phyloP scores from a whole-genome alignment of 2,797 vertebrate genomes.

The Carduelis carduelis region DNA sequence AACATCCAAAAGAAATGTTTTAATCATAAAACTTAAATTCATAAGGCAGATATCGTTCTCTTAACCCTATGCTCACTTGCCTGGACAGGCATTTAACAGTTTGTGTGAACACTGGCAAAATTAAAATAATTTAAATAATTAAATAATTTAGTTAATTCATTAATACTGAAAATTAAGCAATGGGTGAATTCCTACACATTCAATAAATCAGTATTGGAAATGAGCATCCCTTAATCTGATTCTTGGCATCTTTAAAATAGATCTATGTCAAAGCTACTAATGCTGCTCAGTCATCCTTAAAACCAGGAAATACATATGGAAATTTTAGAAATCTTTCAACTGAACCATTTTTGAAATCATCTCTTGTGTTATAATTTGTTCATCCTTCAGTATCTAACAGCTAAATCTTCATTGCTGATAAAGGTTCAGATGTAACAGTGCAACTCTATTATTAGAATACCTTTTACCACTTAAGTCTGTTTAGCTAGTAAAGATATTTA shows the following conservation, averaged over 20 bases:
- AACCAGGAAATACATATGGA: background rate
- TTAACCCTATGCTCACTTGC: background rate
- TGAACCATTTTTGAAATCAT: background rate
- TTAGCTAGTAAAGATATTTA: background rate
- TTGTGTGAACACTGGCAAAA: background rate
- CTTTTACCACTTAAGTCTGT: background rate
- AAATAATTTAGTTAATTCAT: background rate
- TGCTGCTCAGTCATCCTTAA: background rate
- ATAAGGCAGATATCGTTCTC: background rate
- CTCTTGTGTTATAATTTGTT: background rate
- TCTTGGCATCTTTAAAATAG: background rate
- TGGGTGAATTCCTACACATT: background rate
- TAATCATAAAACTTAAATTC: background rate
- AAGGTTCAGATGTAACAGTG: background rate
- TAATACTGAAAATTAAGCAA: background rate
- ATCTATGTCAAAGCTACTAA: background rate
- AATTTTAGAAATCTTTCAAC: background rate
- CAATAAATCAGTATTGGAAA: background rate
- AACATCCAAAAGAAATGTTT: background rate
- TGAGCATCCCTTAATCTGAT: background rate
- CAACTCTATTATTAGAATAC: background rate
- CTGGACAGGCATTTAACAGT: background rate
- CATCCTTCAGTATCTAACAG: background rate
- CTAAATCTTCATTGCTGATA: background rate
- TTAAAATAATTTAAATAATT: background rate